Base-by-base conservation (phyloP, 2,797 vertebrate genomes). In the Benthosema pterotum region DNA sequence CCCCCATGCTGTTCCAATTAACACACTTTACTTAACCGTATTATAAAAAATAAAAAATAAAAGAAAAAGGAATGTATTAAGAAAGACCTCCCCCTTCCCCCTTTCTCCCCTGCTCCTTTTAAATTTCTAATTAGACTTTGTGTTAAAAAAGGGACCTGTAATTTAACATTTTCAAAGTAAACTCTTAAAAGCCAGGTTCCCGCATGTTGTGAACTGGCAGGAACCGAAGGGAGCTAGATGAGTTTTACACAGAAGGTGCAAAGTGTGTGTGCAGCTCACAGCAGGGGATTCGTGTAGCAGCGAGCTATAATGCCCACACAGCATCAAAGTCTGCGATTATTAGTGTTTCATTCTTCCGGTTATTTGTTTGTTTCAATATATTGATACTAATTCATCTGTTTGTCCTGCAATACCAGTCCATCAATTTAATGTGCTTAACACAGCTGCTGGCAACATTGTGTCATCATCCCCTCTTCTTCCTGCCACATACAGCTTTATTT, bases 1-100 rank as follows among this genome's bases (percentile, higher is more conserved):
- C 72, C 54, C 52, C 83, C 88, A 86, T 65, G 64, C 73, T 75
- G 83, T 79, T 84, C 84, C 60, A 83, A 78, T 86, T 73, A 83
- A 83, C 70, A 70, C 71, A 63, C 70, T 75, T 75, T 54, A 64
- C 69, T 72, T 75, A 58, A 76, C 42, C 13, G 11, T 73, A 72
- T 71, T 82, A 64, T 56, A 71, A 69, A 78, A 70, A 48, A 66
- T 60, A 17, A 60, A 57, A 7, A 11, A 38, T 48, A 60, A 71
- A 79, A 60, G 69, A 69, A 77, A 74, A 57, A 82, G 77, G 60
- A 80, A 80, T 72, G 69, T 55, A 63, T 68, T 54, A 46, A 42
- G 46, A 68, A 69, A 60, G 62, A 25, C 48, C 52, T 48, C 0
- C 22, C 0, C 15, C 60, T 64, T 48, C 53, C 17, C 12, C 51